Conservation (phyloP, 2,113 vertebrate species). For the Elachura formosa region DNA sequence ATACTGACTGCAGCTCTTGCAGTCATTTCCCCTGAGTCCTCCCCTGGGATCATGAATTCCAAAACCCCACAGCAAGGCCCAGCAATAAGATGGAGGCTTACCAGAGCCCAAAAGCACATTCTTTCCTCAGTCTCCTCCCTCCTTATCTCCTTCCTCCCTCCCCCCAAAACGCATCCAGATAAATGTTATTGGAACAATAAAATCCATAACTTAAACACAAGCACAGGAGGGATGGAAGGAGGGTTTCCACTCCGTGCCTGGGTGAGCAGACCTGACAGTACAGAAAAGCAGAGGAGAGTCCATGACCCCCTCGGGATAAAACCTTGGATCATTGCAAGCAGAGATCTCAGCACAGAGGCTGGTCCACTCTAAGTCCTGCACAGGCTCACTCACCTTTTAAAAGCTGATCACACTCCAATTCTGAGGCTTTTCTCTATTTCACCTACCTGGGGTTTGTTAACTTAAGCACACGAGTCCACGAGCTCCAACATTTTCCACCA, state of each 20-base stretch:
- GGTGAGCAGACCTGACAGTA: not conserved
- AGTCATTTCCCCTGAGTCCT: not conserved
- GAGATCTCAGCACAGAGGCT: not conserved
- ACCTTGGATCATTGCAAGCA: not conserved
- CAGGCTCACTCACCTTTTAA: not conserved
- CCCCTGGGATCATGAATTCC: not conserved
- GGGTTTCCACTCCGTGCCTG: not conserved
- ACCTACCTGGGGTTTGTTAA: not conserved
- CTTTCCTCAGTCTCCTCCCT: conserved; percentile 44
- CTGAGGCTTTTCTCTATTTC: not conserved
- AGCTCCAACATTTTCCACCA: not conserved
- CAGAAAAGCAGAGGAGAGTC: not conserved
- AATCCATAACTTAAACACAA: not conserved
- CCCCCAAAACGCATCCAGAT: not conserved
- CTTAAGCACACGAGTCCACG: fast-evolving
- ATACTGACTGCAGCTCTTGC: fast-evolving
- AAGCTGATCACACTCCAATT: not conserved
- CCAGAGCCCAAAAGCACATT: conserved; percentile 27
- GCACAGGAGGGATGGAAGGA: not conserved
- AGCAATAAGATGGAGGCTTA: not conserved
- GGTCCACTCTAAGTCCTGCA: not conserved
- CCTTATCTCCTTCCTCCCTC: conserved; percentile 27
- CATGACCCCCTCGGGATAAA: not conserved
- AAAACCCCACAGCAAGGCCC: not conserved
- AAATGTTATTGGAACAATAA: conserved; percentile 37